Conservation (phyloP, 2,888 invertebrate genomes). For the Aporophyla lueneburgensis region DNA sequence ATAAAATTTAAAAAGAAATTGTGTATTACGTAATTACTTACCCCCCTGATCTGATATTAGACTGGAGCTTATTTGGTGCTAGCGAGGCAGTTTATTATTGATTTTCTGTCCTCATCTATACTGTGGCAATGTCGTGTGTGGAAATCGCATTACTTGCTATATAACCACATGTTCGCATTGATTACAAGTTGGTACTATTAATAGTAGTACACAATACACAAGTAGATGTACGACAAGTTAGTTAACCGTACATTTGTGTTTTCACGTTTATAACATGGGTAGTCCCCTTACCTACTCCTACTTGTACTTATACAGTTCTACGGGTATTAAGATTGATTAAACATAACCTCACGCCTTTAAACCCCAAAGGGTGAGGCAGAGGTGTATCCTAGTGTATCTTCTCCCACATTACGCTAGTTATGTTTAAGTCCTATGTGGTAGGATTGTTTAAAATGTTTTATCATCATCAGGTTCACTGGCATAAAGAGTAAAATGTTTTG, state of each 20-base stretch:
- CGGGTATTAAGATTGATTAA: not conserved
- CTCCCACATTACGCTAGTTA: not conserved
- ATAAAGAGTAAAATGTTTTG: not conserved
- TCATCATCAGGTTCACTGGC: not conserved
- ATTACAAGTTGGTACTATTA: constrained; percentile 57
- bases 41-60: too few species aligned
- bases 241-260: constrained; percentile 28
- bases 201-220: constrained; percentile 38
- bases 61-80: not conserved
- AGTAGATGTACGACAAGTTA: constrained; percentile 23
- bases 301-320: not conserved
- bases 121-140: constrained; percentile 19
- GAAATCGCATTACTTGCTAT: constrained; percentile 44
- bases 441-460: too few species aligned
- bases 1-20: too few species aligned
- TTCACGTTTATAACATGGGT: constrained; percentile 13
- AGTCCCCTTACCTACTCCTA: not conserved
- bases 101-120: constrained; percentile 10
- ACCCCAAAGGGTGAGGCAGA: not conserved
- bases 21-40: too few species aligned
- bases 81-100: not conserved
- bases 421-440: too few species aligned
- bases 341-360: not conserved
- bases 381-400: not conserved
- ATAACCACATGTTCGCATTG: constrained; percentile 42